phyloP scores from a whole-genome alignment of 2,888 invertebrate genomes.

The Leptopilina myrica region DNA sequence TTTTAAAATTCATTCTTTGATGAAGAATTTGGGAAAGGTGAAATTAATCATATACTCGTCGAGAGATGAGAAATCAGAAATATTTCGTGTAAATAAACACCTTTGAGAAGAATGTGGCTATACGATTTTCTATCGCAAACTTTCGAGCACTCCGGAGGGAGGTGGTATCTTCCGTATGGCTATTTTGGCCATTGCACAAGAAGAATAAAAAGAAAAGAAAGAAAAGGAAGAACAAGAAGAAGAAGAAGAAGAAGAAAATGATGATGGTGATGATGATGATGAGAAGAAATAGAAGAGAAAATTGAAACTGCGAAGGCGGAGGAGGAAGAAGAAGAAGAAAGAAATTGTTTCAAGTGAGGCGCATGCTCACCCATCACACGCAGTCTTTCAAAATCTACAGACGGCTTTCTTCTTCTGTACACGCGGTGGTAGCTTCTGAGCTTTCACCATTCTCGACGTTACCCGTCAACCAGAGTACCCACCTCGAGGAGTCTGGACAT shows the following conservation, averaged over 20 bases:
- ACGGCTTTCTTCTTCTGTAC: slow-evolving; percentile 19
- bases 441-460: slow-evolving; percentile 34
- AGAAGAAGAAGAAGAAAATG: slow-evolving; percentile 10
- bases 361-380: slow-evolving; percentile 37
- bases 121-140: slow-evolving; percentile 9
- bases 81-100: slow-evolving; percentile 48
- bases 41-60: neutral
- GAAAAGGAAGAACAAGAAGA: slow-evolving; percentile 26
- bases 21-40: too few species aligned
- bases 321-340: slow-evolving; percentile 16
- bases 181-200: slow-evolving; percentile 54
- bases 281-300: slow-evolving; percentile 10
- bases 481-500: slow-evolving; percentile 31
- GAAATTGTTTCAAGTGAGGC: slow-evolving; percentile 34
- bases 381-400: slow-evolving; percentile 27
- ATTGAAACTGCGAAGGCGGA: slow-evolving; percentile 10
- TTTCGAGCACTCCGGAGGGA: slow-evolving; percentile 36
- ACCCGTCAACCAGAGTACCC: slow-evolving; percentile 23
- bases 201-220: slow-evolving; percentile 28
- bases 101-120: slow-evolving; percentile 46
- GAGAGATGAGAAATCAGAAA: slow-evolving; percentile 9
- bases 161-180: slow-evolving; percentile 60
- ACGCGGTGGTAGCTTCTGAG: slow-evolving; percentile 8
- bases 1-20: too few species aligned
- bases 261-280: too few species aligned